Percentiles rank a stretch among this genome's conserved stretches.
phyloP scores from a whole-genome alignment of 1,140 invertebrate species.

The Ceratina australensis region DNA sequence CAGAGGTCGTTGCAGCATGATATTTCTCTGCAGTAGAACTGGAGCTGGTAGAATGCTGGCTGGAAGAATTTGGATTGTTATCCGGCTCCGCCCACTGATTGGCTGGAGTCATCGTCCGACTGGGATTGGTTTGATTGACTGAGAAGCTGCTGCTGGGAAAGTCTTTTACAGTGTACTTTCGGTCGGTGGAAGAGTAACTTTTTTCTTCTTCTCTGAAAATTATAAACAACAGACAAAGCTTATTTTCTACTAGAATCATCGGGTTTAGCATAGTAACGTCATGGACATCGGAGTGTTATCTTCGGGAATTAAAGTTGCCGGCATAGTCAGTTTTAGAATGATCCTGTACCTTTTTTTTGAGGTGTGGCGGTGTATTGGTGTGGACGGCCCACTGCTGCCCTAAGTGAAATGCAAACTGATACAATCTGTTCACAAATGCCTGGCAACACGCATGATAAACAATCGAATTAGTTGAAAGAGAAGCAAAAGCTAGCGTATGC shows the following conservation, averaged over 20 bases:
- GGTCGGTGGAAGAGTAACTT: constrained; percentile 88
- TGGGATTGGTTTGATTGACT: constrained; percentile 71
- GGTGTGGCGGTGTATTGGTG: constrained; percentile 82
- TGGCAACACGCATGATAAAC: constrained; percentile 80
- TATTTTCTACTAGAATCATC: neutral
- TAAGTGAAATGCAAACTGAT: constrained; percentile 88
- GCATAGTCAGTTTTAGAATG: constrained; percentile 17
- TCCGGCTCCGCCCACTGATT: constrained; percentile 77
- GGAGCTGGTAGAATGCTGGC: constrained; percentile 68
- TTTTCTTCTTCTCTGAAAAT: constrained; percentile 85
- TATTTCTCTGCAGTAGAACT: constrained; percentile 65
- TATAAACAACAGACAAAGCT: constrained; percentile 3
- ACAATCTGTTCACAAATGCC: constrained; percentile 82
- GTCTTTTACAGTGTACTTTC: constrained; percentile 84
- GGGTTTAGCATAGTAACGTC: neutral
- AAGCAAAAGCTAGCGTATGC: constrained; percentile 67
- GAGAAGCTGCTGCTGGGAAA: constrained; percentile 74
- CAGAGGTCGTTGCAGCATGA: constrained; percentile 60
- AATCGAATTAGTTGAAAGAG: constrained; percentile 77
- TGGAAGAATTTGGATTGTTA: constrained; percentile 72
- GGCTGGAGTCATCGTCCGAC: constrained; percentile 78
- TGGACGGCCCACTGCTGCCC: constrained; percentile 89
- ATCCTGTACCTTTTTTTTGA: constrained; percentile 84
- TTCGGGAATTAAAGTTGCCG: neutral
- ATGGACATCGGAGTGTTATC: neutral